These are phyloP conservation scores for Melanophora roralis DNA, from an alignment of 2,888 invertebrate genomes.

Conservation along the genomic window DNA sequence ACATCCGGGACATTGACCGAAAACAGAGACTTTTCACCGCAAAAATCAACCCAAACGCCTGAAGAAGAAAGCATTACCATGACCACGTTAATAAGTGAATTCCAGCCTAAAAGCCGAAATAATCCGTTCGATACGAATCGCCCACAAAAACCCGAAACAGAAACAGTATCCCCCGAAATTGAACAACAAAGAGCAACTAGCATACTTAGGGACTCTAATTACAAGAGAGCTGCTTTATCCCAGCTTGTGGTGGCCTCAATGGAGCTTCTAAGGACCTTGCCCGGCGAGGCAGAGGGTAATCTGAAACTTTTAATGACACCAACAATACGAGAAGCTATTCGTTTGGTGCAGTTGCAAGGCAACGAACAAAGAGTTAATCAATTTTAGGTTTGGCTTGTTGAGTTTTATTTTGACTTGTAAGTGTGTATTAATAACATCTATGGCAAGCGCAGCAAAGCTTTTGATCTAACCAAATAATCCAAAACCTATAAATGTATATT, in stretches of 20 bases:
- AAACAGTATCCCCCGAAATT: conserved; percentile 88
- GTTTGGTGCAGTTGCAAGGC: conserved; percentile 77
- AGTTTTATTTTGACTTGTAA: conserved; percentile 76
- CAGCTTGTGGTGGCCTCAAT: conserved; percentile 91
- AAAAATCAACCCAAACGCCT: conserved; percentile 66
- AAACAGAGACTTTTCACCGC: conserved; percentile 68
- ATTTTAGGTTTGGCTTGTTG: conserved; percentile 76
- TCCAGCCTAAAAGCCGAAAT: conserved; percentile 75
- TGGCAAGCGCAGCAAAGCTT: conserved; percentile 57
- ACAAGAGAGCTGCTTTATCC: conserved; percentile 88
- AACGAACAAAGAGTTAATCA: conserved; percentile 77
- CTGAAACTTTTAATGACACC: conserved; percentile 76
- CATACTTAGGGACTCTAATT: conserved; percentile 92
- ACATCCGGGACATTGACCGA: conserved; percentile 65
- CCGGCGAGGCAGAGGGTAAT: conserved; percentile 80
- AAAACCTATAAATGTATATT: conserved; percentile 23
- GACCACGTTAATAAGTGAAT: conserved; percentile 76
- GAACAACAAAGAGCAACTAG: conserved; percentile 89
- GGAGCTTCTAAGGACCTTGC: conserved; percentile 84
- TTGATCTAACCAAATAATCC: conserved; percentile 42
- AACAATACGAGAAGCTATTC: conserved; percentile 77
- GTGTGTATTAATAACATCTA: conserved; percentile 46
- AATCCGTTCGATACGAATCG: conserved; percentile 77
- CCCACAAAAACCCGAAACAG: conserved; percentile 76
- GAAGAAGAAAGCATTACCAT: conserved; percentile 76